These are phyloP conservation scores for Cettia cetti DNA, from an alignment of 2,113 vertebrate species.

Conservation along the genomic window DNA sequence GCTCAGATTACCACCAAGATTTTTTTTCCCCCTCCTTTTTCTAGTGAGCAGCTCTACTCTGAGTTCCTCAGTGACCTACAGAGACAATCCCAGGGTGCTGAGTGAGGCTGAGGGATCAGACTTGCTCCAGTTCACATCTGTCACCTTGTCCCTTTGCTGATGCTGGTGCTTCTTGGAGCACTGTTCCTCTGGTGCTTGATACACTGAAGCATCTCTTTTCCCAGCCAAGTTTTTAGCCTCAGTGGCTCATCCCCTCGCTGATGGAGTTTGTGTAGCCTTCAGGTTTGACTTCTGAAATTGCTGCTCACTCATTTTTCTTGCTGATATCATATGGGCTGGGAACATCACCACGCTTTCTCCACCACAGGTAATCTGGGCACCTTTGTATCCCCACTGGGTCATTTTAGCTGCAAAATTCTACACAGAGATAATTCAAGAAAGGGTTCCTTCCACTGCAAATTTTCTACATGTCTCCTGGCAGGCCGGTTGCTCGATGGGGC, in stretches of 20 bases:
- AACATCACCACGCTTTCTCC: rapidly evolving
- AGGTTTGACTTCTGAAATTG: background rate
- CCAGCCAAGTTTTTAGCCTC: background rate
- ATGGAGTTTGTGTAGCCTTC: background rate
- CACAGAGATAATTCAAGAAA: background rate
- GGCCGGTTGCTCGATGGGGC: background rate
- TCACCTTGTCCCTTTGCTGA: background rate
- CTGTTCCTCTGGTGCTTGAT: background rate
- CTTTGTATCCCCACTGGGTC: background rate
- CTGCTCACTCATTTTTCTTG: background rate
- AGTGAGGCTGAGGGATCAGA: background rate
- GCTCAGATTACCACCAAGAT: background rate
- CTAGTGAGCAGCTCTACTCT: background rate
- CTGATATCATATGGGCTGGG: background rate
- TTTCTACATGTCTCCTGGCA: background rate
- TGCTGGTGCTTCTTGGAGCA: rapidly evolving
- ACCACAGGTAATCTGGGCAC: background rate
- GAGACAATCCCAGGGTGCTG: background rate
- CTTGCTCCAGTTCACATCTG: background rate
- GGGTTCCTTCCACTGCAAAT: background rate
- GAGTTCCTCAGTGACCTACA: background rate
- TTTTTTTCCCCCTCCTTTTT: background rate
- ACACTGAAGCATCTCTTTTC: background rate
- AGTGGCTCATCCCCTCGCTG: background rate
- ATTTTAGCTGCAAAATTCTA: background rate